phyloP scores from a whole-genome alignment of 2,888 invertebrate species.

The Diloba caeruleocephala region DNA sequence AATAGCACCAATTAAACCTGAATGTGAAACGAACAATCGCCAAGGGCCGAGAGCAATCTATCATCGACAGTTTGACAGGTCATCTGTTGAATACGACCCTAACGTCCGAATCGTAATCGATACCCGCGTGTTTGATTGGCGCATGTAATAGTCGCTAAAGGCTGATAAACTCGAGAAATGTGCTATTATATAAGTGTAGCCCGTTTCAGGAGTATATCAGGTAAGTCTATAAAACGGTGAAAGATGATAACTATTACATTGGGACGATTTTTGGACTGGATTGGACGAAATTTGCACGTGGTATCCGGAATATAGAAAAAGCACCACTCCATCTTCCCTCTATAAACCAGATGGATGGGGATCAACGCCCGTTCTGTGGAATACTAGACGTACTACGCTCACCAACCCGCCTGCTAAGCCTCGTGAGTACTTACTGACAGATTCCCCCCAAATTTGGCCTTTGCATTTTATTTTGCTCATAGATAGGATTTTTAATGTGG shows the following conservation, averaged over 20 bases:
- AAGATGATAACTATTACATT: constrained; percentile 1
- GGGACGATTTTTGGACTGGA: not conserved
- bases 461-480: too few species aligned
- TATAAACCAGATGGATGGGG: too few species aligned
- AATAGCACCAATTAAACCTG: constrained; percentile 57
- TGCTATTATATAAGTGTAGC: not conserved
- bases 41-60: constrained; percentile 50
- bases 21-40: constrained; percentile 54
- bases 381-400: too few species aligned
- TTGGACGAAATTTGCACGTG: too few species aligned
- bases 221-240: not conserved
- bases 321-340: too few species aligned
- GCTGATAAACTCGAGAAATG: constrained; percentile 30
- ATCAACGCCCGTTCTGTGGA: too few species aligned
- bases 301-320: too few species aligned
- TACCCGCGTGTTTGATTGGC: constrained; percentile 51
- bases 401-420: too few species aligned
- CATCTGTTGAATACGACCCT: constrained; percentile 52
- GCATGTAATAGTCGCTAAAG: constrained; percentile 47
- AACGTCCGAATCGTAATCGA: constrained; percentile 47
- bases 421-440: too few species aligned
- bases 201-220: too few species aligned
- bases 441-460: too few species aligned
- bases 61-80: constrained; percentile 53
- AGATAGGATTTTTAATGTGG: too few species aligned